Conservation (phyloP, 2,888 invertebrate genomes). For the Drosophila demipolita region DNA sequence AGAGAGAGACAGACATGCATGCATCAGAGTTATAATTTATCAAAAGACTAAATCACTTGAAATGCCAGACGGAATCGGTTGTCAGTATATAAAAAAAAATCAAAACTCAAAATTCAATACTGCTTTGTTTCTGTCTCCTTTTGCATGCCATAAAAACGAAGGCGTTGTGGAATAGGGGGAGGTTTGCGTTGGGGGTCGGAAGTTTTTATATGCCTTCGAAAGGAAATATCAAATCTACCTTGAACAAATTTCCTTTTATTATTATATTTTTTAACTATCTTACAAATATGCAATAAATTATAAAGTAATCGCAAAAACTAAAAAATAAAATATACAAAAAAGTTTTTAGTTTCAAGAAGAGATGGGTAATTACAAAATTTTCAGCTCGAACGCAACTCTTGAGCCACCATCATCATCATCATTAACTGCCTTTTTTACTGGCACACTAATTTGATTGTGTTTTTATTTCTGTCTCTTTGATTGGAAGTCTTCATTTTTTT, state of each 20-base stretch:
- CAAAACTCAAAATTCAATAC: slow-evolving; percentile 71
- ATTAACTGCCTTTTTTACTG: slow-evolving; percentile 36
- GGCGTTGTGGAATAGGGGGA: neutral
- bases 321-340: slow-evolving; percentile 8
- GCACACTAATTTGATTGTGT: slow-evolving; percentile 30
- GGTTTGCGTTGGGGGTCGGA: neutral
- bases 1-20: slow-evolving; percentile 9
- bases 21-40: slow-evolving; percentile 53
- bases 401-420: slow-evolving; percentile 38
- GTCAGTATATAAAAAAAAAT: slow-evolving; percentile 37
- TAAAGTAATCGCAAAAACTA: slow-evolving; percentile 38
- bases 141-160: neutral
- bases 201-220: slow-evolving; percentile 20
- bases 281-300: slow-evolving; percentile 66
- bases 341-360: slow-evolving; percentile 57
- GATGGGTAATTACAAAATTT: slow-evolving; percentile 53
- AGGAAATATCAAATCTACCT: slow-evolving; percentile 43
- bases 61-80: slow-evolving; percentile 35
- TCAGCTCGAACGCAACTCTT: slow-evolving; percentile 38
- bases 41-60: slow-evolving; percentile 68
- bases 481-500: slow-evolving; percentile 33
- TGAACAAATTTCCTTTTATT: slow-evolving; percentile 45
- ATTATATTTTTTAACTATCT: neutral
- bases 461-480: slow-evolving; percentile 25
- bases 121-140: neutral